Evolutionary conservation across 2,113 vertebrate species (phyloP), one percentile per base, ranked within the genome.

Genomic region (Pipa parva): DNA sequence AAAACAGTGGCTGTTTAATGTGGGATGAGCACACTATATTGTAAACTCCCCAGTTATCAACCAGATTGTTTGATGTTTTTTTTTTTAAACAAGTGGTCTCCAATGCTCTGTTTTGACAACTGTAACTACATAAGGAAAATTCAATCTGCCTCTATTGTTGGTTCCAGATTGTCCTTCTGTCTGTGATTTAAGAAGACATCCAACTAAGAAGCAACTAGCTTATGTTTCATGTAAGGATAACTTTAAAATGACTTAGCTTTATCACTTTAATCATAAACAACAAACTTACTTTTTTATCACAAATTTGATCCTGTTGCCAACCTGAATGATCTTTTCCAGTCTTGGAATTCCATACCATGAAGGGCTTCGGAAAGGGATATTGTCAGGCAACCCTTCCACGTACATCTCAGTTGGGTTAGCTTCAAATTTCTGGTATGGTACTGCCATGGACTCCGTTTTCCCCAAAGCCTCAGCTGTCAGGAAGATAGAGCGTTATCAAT

Each of bases 341-440:
- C 87, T 81, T 37, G 87, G 84, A 54, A 90, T 88, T 29, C 89
- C 88, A 21, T 90, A 91, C 87, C 89, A 90, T 0, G 87, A 87
- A 0, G 89, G 89, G 42, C 86, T 90, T 74, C 80, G 80, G 25
- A 91, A 91, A 18, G 88, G 86, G 66, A 89, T 73, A 31, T 84
- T 89, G 4, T 88, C 83, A 12, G 89, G 89, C 1, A 91, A 75
- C 11, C 89, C 89, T 74, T 91, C 86, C 11, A 91, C 89, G 0
- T 63, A 88, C 5, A 91, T 85, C 0, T 91, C 88, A 11, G 22
- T 63, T 1, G 88, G 84, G 46, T 90, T 81, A 0, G 85, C 83
- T 72, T 90, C 88, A 65, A 91, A 91, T 3, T 86, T 88, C 73
- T 86, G 85, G 73, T 91, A 91, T 0, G 89, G 89, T 15, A 91